Conservation (phyloP, 2,888 invertebrate species). For the Siphlonurus alternatus region DNA sequence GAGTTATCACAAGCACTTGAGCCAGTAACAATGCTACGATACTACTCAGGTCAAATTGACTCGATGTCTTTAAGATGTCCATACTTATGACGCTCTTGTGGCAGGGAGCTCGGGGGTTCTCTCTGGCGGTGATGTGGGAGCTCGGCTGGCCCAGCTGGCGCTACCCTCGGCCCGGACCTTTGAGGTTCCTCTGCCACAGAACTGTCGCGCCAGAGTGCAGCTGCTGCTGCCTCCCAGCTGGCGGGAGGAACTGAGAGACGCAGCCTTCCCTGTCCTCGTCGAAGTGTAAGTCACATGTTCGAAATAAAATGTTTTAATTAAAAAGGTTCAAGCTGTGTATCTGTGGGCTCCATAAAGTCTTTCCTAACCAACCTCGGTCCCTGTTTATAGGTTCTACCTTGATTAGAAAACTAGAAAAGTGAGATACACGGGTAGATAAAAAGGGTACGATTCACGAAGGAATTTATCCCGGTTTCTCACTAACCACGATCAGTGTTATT, state of each 20-base stretch:
- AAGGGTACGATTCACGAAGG: no score
- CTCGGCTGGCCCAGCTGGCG: conserved; percentile 56
- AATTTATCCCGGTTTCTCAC: no score
- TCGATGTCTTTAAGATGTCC: no score
- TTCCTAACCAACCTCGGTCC: background rate
- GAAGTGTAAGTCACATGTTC: conserved; percentile 52
- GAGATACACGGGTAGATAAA: no score
- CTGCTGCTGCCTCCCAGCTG: conserved; percentile 75
- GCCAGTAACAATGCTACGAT: no score
- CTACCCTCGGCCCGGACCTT: conserved; percentile 67
- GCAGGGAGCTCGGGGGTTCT: background rate
- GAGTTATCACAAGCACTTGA: no score
- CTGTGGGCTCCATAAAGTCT: background rate
- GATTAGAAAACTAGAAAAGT: no score
- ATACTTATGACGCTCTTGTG: background rate
- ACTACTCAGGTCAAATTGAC: no score
- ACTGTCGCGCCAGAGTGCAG: conserved; percentile 74
- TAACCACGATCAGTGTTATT: no score
- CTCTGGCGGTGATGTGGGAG: conserved; percentile 1
- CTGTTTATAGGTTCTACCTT: no score
- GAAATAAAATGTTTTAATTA: conserved; percentile 15
- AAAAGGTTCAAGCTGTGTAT: conserved; percentile 18
- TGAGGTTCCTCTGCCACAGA: conserved; percentile 71
- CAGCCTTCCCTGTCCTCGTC: conserved; percentile 74
- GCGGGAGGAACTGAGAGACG: conserved; percentile 68